Conservation (phyloP, 1,140 invertebrate species). For the Homalodisca vitripennis region DNA sequence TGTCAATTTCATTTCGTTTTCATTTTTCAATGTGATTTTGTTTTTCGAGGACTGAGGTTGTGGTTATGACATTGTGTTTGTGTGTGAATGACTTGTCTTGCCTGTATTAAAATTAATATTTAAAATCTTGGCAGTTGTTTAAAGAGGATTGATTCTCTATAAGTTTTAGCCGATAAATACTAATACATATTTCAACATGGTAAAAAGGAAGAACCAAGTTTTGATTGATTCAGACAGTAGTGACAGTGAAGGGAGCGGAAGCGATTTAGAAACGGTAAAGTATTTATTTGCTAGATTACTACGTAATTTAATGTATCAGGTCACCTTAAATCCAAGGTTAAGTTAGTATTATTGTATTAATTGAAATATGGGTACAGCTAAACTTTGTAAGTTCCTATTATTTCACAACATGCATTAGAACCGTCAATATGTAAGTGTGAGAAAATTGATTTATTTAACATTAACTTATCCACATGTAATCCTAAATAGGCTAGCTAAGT, state of each 20-base stretch:
- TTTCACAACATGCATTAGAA: not conserved
- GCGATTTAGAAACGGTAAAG: constrained; percentile 84
- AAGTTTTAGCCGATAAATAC: too few relatives aligned
- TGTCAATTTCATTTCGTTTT: too few relatives aligned
- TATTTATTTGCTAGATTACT: constrained; percentile 43
- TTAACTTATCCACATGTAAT: too few relatives aligned
- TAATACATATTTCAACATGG: too few relatives aligned
- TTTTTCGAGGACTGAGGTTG: too few relatives aligned
- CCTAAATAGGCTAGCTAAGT: too few relatives aligned
- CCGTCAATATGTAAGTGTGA: not conserved
- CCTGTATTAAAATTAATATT: too few relatives aligned
- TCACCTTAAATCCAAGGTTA: constrained; percentile 40
- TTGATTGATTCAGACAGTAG: constrained; percentile 86
- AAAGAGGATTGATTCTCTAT: too few relatives aligned
- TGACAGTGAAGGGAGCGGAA: constrained; percentile 68
- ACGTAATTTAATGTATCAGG: constrained; percentile 48
- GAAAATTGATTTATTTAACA: not conserved
- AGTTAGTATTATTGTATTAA: not conserved
- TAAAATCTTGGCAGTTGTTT: too few relatives aligned
- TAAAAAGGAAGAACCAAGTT: constrained; percentile 82
- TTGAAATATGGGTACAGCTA: not conserved
- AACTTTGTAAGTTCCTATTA: not conserved
- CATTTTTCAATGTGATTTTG: too few relatives aligned
- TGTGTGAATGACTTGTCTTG: too few relatives aligned
- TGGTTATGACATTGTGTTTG: too few relatives aligned